Percentiles rank a stretch among this genome's conserved stretches.
Evolutionary conservation across 2,113 vertebrate genomes (phyloP).

Genomic region (Pica pica): DNA sequence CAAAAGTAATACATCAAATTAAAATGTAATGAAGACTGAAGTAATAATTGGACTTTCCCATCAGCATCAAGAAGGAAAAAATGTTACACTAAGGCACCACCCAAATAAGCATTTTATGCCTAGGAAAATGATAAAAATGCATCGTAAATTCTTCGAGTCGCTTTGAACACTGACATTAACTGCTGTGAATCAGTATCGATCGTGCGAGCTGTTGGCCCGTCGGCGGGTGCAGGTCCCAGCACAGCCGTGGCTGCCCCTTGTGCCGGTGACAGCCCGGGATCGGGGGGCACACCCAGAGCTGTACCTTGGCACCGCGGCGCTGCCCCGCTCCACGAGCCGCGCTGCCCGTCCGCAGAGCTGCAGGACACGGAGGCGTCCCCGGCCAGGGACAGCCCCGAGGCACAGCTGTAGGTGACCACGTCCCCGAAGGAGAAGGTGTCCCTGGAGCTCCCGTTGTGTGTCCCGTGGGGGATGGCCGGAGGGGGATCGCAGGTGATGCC

Average conservation of each 20-base stretch:
- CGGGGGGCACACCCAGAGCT: fast-evolving
- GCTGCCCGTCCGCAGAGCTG: background rate
- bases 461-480: background rate
- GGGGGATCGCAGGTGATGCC: constrained; percentile 26
- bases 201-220: fast-evolving
- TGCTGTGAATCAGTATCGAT: no score
- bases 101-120: fast-evolving
- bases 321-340: constrained; percentile 33
- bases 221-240: background rate
- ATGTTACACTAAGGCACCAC: fast-evolving
- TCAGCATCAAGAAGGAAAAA: background rate
- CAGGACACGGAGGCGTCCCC: constrained; percentile 45
- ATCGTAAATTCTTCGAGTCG: background rate
- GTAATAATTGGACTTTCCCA: background rate
- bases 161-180: background rate
- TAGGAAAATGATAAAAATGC: background rate
- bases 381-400: background rate
- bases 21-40: background rate
- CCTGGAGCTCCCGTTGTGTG: background rate
- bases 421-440: constrained; percentile 19
- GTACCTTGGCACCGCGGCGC: constrained; percentile 16
- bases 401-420: constrained; percentile 46
- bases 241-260: fast-evolving
- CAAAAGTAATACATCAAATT: background rate
- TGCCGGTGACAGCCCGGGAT: background rate